Evolutionary conservation across 2,113 vertebrate species (phyloP).

Genomic region (Ceyx cyanopectus): DNA sequence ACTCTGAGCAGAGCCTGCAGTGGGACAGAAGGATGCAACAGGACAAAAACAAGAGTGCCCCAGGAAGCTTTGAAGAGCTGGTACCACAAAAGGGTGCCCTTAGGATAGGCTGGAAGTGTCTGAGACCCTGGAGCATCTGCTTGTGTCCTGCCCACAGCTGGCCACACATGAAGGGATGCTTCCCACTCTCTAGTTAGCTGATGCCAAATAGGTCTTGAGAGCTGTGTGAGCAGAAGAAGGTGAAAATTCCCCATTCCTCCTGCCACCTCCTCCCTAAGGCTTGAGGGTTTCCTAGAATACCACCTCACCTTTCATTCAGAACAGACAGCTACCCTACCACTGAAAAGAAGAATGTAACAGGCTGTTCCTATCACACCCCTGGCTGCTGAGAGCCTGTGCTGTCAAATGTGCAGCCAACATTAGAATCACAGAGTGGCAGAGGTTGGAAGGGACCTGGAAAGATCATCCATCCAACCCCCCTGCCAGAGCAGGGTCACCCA

Average conservation of each 20-base stretch:
- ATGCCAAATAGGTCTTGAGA: neutral
- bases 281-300: neutral
- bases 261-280: neutral
- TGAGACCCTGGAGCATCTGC: neutral
- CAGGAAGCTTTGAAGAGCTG: neutral
- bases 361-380: neutral
- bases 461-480: too few species aligned
- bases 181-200: neutral
- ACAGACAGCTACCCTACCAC: neutral
- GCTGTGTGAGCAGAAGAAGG: neutral
- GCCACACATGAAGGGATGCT: neutral
- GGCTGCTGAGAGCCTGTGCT: neutral
- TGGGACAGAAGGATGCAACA: neutral
- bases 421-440: neutral
- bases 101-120: neutral
- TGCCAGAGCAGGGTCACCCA: too few species aligned
- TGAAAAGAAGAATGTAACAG: neutral
- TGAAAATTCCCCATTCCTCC: neutral
- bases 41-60: neutral
- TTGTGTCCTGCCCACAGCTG: neutral
- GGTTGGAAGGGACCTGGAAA: too few species aligned
- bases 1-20: neutral
- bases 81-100: neutral
- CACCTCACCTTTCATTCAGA: neutral
- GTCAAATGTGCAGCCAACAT: neutral